Conservation (phyloP, 2,797 vertebrate genomes). For the Sebastes nivosus region DNA sequence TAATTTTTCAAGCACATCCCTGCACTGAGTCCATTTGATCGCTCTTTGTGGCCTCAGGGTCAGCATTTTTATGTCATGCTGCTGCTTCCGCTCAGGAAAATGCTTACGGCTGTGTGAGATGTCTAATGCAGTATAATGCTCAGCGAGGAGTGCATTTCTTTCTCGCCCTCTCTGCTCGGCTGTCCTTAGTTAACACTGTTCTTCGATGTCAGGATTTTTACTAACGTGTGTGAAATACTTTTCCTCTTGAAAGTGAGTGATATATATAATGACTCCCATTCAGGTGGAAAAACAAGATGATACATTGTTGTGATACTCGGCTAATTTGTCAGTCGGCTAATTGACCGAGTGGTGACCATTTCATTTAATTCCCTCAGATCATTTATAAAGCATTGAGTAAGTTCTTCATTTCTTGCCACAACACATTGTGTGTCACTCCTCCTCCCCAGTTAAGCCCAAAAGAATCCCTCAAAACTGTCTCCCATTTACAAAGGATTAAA, state of each 20-base stretch:
- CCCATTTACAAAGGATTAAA: constrained; percentile 21
- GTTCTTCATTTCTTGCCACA: background rate
- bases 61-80: constrained; percentile 49
- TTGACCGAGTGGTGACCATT: background rate
- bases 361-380: background rate
- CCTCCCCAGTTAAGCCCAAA: background rate
- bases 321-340: background rate
- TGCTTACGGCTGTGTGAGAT: constrained; percentile 24
- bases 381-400: background rate
- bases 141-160: constrained; percentile 18
- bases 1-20: constrained; percentile 32
- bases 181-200: constrained; percentile 13
- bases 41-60: constrained; percentile 47
- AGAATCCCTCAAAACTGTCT: background rate
- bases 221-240: background rate
- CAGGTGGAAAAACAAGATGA: background rate
- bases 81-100: constrained; percentile 38
- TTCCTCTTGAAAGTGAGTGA: background rate
- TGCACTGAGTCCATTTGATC: constrained; percentile 51
- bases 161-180: constrained; percentile 1
- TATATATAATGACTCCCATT: background rate
- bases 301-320: background rate
- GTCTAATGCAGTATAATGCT: constrained; percentile 8
- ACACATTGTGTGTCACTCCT: background rate
- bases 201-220: background rate